A percentile compares a stretch with the other conserved stretches of the same genome.
These are phyloP conservation scores for Hypocryptadius cinnamomeus DNA, from an alignment of 2,113 vertebrate species.

Conservation along the genomic window DNA sequence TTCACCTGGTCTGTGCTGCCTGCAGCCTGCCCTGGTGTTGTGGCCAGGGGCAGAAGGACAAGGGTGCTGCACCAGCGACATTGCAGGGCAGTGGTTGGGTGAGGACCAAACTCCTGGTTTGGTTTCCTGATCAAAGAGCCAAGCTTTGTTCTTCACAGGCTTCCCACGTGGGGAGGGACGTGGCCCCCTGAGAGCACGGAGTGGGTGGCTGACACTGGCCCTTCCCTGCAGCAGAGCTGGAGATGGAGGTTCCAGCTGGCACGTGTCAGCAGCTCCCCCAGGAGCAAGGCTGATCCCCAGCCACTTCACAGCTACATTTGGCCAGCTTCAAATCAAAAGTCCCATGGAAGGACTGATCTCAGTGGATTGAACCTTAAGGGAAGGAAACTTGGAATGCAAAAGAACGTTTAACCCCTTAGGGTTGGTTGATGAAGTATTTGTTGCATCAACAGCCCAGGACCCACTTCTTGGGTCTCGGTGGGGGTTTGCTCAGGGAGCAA, in stretches of 20 bases:
- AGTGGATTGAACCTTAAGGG: background rate
- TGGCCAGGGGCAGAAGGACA: background rate
- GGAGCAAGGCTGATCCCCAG: background rate
- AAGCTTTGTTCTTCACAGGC: background rate
- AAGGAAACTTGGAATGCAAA: background rate
- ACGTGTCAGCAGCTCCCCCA: background rate
- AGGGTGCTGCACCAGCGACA: background rate
- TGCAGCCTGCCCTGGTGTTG: background rate
- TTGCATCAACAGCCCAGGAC: background rate
- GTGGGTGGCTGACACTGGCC: background rate
- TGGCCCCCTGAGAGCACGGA: background rate
- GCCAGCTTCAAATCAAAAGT: background rate
- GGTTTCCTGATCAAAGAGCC: background rate
- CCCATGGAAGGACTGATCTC: background rate
- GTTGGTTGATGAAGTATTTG: background rate
- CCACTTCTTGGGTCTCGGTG: background rate
- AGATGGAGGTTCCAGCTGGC: background rate
- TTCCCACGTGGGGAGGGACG: rapidly evolving
- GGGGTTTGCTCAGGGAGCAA: background rate
- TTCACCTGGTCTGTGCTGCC: background rate
- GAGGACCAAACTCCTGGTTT: background rate
- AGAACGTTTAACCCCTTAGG: background rate
- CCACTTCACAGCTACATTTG: background rate
- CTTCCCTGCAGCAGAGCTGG: background rate
- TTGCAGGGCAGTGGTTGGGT: background rate